Percentiles rank a stretch among this genome's conserved stretches.
Evolutionary conservation across 53 echinoderm and acorn worm genomes (phyloP).

Genomic region (Astropecten irregularis): DNA sequence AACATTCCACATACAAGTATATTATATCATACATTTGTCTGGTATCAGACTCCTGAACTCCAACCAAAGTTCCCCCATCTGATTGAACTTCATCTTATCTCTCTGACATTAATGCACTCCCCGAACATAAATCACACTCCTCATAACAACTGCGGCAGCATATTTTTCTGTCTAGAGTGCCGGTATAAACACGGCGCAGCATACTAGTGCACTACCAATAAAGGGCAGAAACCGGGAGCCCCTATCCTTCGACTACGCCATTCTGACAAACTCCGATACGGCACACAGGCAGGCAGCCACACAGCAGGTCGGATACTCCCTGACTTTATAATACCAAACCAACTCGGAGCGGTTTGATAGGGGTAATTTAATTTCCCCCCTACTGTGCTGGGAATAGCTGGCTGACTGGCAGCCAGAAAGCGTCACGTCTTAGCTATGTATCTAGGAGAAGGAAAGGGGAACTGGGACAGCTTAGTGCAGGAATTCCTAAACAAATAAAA

Average conservation of each 20-base stretch:
- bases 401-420: slow-evolving; percentile 4
- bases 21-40: too few relatives aligned
- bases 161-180: background rate
- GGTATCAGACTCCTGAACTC: too few relatives aligned
- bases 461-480: background rate
- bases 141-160: slow-evolving; percentile 30
- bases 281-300: too few relatives aligned
- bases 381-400: slow-evolving; percentile 41
- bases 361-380: slow-evolving; percentile 45
- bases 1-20: too few relatives aligned
- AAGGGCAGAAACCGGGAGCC: slow-evolving; percentile 39
- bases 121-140: slow-evolving; percentile 18
- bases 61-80: too few relatives aligned
- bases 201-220: slow-evolving; percentile 34
- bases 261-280: too few relatives aligned
- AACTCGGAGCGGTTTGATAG: background rate
- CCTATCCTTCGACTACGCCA: too few relatives aligned
- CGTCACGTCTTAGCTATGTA: slow-evolving; percentile 38
- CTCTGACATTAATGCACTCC: slow-evolving; percentile 3
- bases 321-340: too few relatives aligned
- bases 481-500: background rate
- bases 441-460: background rate
- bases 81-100: background rate
- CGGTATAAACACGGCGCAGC: slow-evolving; percentile 20
- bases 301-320: slow-evolving; percentile 15